phyloP scores from a whole-genome alignment of 2,113 vertebrate species.

The Uropsilus gracilis region DNA sequence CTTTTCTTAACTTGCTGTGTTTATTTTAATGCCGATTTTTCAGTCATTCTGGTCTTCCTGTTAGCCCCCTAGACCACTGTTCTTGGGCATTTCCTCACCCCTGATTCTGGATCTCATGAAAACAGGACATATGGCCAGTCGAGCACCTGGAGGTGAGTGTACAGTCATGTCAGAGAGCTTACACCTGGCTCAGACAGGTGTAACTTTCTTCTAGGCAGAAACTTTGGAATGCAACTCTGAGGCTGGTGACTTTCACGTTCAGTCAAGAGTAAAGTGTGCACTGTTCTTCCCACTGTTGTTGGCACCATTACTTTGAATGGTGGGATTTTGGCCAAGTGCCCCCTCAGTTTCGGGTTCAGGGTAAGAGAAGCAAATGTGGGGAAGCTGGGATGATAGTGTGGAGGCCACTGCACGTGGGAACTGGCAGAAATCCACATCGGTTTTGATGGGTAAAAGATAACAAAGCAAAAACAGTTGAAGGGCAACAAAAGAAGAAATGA shows the following conservation, averaged over 20 bases:
- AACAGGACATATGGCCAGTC: too few species aligned
- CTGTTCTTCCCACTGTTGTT: not conserved
- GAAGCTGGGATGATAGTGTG: rapidly evolving
- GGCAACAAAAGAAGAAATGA: too few species aligned
- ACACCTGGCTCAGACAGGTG: rapidly evolving
- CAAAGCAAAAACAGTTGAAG: not conserved
- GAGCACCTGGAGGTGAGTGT: too few species aligned
- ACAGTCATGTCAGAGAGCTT: rapidly evolving
- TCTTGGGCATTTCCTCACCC: too few species aligned
- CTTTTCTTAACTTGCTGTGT: too few species aligned
- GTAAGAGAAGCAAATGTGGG: not conserved
- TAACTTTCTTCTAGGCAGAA: too few species aligned
- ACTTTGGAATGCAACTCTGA: not conserved
- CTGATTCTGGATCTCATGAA: too few species aligned
- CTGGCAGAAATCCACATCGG: rapidly evolving
- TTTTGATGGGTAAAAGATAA: not conserved
- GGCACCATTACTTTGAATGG: not conserved
- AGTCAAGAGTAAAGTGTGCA: too few species aligned
- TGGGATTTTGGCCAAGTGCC: too few species aligned
- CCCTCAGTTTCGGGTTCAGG: not conserved
- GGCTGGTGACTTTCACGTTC: too few species aligned
- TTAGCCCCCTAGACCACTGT: too few species aligned
- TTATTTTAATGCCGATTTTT: not conserved
- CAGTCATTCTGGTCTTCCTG: not conserved
- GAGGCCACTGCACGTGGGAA: rapidly evolving